Conservation (phyloP, 2,113 vertebrate genomes). For the Cepphus grylle region DNA sequence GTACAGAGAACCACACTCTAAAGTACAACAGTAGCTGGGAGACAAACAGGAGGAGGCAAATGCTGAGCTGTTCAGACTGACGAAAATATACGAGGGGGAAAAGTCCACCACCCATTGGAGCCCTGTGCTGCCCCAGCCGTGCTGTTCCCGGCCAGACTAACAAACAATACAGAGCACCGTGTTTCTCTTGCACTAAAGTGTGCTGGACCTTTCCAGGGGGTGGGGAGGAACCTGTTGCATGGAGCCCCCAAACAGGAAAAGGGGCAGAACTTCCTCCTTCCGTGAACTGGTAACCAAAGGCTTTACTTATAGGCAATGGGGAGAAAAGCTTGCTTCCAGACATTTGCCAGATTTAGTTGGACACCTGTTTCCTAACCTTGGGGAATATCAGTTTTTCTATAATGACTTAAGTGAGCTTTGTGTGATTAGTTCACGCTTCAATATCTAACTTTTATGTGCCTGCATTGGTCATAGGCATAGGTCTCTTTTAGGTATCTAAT, state of each 20-base stretch:
- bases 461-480: background rate
- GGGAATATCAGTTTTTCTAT: background rate
- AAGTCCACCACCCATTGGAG: background rate
- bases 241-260: background rate
- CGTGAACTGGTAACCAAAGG: background rate
- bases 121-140: background rate
- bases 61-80: background rate
- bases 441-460: background rate
- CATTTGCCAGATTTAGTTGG: background rate
- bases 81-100: background rate
- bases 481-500: background rate
- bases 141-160: background rate
- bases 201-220: accelerated
- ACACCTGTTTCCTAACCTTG: background rate
- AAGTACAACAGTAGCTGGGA: background rate
- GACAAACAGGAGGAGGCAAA: background rate
- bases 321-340: background rate
- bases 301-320: background rate
- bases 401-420: background rate
- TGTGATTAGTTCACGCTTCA: background rate
- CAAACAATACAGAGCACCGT: accelerated
- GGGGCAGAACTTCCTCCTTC: background rate
- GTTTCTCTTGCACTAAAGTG: background rate
- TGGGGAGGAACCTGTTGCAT: background rate
- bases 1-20: background rate